Percentiles rank a stretch among this genome's conserved stretches.
phyloP scores from a whole-genome alignment of 2,888 invertebrate species.

The Endomychus coccineus region DNA sequence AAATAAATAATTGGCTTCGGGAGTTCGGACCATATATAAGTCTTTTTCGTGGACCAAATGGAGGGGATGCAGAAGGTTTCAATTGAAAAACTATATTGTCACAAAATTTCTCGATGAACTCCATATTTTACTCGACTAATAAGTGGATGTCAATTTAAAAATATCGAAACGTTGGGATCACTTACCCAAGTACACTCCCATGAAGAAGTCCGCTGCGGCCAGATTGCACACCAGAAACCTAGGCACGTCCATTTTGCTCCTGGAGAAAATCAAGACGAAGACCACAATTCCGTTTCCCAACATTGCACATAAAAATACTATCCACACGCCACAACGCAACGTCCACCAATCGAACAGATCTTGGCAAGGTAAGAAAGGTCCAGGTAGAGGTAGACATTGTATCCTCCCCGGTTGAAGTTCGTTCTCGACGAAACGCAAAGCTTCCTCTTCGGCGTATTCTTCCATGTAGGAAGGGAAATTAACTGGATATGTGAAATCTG shows the following conservation, averaged over 20 bases:
- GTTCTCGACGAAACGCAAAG: slow-evolving; percentile 31
- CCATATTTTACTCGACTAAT: too few relatives aligned
- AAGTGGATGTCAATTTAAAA: too few relatives aligned
- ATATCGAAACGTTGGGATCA: too few relatives aligned
- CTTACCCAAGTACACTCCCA: slow-evolving; percentile 86
- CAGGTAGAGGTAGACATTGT: slow-evolving; percentile 78
- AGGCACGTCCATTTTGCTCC: slow-evolving; percentile 93
- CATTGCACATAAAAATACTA: slow-evolving; percentile 90
- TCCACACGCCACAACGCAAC: slow-evolving; percentile 92
- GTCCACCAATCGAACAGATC: slow-evolving; percentile 99
- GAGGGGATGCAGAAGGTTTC: too few relatives aligned
- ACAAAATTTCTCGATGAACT: too few relatives aligned
- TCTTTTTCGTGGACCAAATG: too few relatives aligned
- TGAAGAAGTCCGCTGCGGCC: slow-evolving; percentile 94
- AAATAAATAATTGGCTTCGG: too few relatives aligned
- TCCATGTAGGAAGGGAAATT: slow-evolving; percentile 64
- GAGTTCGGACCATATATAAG: too few relatives aligned
- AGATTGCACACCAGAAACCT: slow-evolving; percentile 94
- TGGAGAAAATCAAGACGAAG: slow-evolving; percentile 83
- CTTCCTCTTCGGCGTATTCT: slow-evolving; percentile 62
- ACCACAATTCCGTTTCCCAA: slow-evolving; percentile 95
- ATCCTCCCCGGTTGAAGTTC: slow-evolving; percentile 45
- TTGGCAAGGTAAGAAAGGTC: slow-evolving; percentile 91
- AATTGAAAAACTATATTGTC: too few relatives aligned
- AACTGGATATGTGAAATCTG: slow-evolving; percentile 62